These are phyloP conservation scores for Helicolenus hilgendorfi DNA, from an alignment of 2,797 vertebrate genomes.

Conservation along the genomic window DNA sequence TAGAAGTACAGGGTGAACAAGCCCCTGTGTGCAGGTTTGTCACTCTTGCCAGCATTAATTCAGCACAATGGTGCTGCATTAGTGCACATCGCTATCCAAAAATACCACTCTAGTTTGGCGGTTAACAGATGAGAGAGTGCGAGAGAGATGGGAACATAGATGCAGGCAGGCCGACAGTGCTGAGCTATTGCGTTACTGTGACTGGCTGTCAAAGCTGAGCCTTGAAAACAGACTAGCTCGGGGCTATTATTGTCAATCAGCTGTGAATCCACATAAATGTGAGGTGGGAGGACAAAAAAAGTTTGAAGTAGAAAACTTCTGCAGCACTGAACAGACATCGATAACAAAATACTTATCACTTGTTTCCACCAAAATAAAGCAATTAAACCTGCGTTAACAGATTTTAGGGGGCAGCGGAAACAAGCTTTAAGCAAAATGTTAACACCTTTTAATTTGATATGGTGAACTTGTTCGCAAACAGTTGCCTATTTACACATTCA, in stretches of 20 bases:
- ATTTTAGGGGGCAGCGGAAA: neutral
- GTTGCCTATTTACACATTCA: neutral
- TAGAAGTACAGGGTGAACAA: neutral
- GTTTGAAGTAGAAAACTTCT: neutral
- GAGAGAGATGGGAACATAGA: slow-evolving; percentile 29
- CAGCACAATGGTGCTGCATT: neutral
- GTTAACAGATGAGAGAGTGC: slow-evolving; percentile 20
- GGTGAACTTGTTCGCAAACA: neutral
- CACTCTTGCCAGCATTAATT: slow-evolving; percentile 17
- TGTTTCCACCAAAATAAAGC: neutral
- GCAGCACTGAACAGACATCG: neutral
- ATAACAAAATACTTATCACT: neutral
- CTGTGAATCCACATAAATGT: slow-evolving; percentile 36
- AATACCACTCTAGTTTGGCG: slow-evolving; percentile 21
- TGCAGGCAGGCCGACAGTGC: slow-evolving; percentile 43
- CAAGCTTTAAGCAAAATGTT: neutral
- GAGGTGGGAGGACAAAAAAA: slow-evolving; percentile 12
- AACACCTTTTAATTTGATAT: neutral
- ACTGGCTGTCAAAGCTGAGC: slow-evolving; percentile 60
- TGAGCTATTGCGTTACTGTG: slow-evolving; percentile 45
- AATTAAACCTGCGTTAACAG: neutral
- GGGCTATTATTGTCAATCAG: slow-evolving; percentile 48
- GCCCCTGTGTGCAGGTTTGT: slow-evolving; percentile 1
- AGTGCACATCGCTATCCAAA: slow-evolving; percentile 26
- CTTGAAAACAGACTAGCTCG: slow-evolving; percentile 20